Evolutionary conservation across 2,797 vertebrate genomes (phyloP).

Genomic region (Hydrocynus forskahlii): DNA sequence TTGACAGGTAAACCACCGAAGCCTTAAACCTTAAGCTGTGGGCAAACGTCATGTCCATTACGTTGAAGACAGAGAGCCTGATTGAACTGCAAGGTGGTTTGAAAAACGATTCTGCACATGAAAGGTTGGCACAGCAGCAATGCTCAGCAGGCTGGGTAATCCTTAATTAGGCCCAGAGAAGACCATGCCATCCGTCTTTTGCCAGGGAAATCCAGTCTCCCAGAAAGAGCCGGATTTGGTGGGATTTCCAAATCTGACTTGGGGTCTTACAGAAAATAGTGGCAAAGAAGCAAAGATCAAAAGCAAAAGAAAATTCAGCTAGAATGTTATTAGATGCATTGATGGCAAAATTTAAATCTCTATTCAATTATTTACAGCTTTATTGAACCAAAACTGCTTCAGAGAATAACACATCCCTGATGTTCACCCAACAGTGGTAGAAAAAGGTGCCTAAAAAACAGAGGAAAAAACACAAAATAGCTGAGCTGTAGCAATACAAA

Average conservation of each 20-base stretch:
- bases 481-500: too few relatives aligned
- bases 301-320: background rate
- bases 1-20: background rate
- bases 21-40: background rate
- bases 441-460: too few relatives aligned
- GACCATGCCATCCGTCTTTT: conserved; percentile 62
- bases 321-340: too few relatives aligned
- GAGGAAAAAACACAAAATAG: too few relatives aligned
- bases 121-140: conserved; percentile 53
- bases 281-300: conserved; percentile 54
- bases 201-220: conserved; percentile 35
- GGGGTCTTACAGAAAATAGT: conserved; percentile 57
- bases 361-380: too few relatives aligned
- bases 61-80: background rate
- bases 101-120: conserved; percentile 49
- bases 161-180: conserved; percentile 70
- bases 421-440: too few relatives aligned
- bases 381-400: too few relatives aligned
- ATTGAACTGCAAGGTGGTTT: conserved; percentile 11
- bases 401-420: too few relatives aligned
- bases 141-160: conserved; percentile 61
- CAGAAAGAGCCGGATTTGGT: conserved; percentile 59
- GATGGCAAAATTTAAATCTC: too few relatives aligned
- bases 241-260: conserved; percentile 60
- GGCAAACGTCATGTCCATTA: background rate